Base-by-base conservation (phyloP, 2,113 vertebrate genomes). In the Gambusia holbrooki region DNA sequence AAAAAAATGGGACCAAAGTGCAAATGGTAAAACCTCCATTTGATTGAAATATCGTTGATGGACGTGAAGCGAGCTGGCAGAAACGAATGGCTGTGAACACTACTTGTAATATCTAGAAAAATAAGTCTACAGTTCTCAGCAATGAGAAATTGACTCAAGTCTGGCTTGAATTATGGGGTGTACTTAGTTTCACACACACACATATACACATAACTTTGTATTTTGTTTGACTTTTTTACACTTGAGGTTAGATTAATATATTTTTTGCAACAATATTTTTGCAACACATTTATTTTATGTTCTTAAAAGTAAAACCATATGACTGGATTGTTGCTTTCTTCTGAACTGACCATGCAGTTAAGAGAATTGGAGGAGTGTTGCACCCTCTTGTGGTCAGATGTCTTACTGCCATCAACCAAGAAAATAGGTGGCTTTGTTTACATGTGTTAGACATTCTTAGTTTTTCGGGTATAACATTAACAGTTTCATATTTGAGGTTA, bases 311-410 rank as follows among this genome's bases (percentile, higher is more conserved):
- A 58, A n/a, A 58, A 25, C 25, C 25, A 22, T n/a, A 17, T 48
- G 17, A 19, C 17, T 19, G 14, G 5, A 48, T 6, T 48, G 27
- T 14, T 30, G 33, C 32, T 32, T 64, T 15, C 2, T 22, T 22
- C 11, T 25, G 6, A 33, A 14, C 29, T 27, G 29, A 40, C 3
- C 13, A 14, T 5, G 28, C 7, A 33, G 30, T 58, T 28, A 5
- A 13, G 51, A 65, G 2, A 37, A 0, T 69, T 29, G 72, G 30
- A 81, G 78, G 82, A 76, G 72, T 78, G 22, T 64, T 61, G 67
- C 80, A 1, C 83, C 84, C 81, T 84, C 92, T 89, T 61, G 78
- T 83, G 88, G 84, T 60, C 62, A 65, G 6, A 19, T 63, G 63
- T 54, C 68, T 14, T 69, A 30, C 27, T 62, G 29, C 4, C 13